Percentiles rank a stretch among this genome's conserved stretches.
Conservation (phyloP, 2,113 vertebrate genomes). For the Pimephales promelas region DNA sequence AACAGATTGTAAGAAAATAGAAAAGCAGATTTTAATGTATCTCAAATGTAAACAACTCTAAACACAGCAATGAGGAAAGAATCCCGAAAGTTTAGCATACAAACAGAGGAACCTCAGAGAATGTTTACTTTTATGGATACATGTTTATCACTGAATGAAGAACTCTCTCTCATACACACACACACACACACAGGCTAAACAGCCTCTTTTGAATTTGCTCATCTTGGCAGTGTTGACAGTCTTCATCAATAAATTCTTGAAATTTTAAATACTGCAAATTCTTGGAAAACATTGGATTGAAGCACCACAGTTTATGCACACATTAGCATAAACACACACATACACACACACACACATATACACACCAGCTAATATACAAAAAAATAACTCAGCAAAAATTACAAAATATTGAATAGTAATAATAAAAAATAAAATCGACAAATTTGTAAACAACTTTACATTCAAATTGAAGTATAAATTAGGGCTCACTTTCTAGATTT, state of each 20-base stretch:
- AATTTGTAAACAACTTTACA: constrained; percentile 18
- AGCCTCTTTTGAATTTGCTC: neutral
- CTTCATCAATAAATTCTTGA: neutral
- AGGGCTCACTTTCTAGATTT: neutral
- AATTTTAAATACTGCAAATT: neutral
- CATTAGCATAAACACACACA: neutral
- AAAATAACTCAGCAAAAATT: neutral
- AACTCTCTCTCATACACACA: neutral
- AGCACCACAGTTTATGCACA: neutral
- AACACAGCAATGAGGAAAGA: neutral
- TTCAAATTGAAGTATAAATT: constrained; percentile 26
- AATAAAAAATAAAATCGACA: neutral
- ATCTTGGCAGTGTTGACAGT: neutral
- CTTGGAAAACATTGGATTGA: neutral
- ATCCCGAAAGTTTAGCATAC: neutral
- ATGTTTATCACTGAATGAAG: constrained; percentile 12
- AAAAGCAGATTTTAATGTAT: constrained; percentile 42
- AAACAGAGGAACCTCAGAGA: constrained; percentile 1
- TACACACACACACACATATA: constrained; percentile 26
- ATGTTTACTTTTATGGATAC: constrained; percentile 40
- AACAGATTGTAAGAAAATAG: constrained; percentile 35
- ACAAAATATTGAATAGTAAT: neutral
- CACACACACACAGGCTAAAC: neutral
- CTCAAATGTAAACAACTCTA: constrained; percentile 17
- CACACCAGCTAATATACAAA: constrained; percentile 18